phyloP scores from a whole-genome alignment of 2,797 vertebrate genomes.

The Phaenicophaeus curvirostris region DNA sequence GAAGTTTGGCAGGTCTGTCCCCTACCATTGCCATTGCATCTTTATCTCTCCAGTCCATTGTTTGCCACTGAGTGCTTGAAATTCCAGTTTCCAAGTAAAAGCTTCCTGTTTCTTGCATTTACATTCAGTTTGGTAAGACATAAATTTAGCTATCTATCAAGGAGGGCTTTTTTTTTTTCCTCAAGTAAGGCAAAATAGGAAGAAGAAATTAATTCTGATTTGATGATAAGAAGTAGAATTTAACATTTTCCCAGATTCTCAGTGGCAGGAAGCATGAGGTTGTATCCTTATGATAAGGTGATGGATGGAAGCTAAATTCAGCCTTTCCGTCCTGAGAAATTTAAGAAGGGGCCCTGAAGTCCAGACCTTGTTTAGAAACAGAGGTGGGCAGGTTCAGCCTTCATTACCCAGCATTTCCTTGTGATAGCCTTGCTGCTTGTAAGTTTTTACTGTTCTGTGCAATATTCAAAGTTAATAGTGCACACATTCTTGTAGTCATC shows the following conservation, averaged over 20 bases:
- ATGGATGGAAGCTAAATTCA: conserved; percentile 60
- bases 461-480: conserved; percentile 29
- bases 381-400: conserved; percentile 30
- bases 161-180: background rate
- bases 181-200: conserved; percentile 12
- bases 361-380: conserved; percentile 51
- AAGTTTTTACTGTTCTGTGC: conserved; percentile 46
- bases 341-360: conserved; percentile 54
- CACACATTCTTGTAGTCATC: background rate
- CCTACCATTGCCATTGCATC: conserved; percentile 74
- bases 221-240: conserved; percentile 22
- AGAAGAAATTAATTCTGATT: conserved; percentile 25
- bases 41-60: conserved; percentile 89
- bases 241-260: conserved; percentile 26
- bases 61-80: conserved; percentile 84
- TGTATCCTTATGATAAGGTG: conserved; percentile 66
- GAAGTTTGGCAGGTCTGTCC: conserved; percentile 79
- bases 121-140: conserved; percentile 74
- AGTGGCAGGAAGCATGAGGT: conserved; percentile 48
- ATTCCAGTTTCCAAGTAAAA: conserved; percentile 86
- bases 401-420: background rate
- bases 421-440: background rate
- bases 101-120: conserved; percentile 88
- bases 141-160: conserved; percentile 59
- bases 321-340: conserved; percentile 62